Evolutionary conservation across 2,797 vertebrate genomes (phyloP), one percentile per base, ranked within the genome.

Genomic region (Gallinago stenura): DNA sequence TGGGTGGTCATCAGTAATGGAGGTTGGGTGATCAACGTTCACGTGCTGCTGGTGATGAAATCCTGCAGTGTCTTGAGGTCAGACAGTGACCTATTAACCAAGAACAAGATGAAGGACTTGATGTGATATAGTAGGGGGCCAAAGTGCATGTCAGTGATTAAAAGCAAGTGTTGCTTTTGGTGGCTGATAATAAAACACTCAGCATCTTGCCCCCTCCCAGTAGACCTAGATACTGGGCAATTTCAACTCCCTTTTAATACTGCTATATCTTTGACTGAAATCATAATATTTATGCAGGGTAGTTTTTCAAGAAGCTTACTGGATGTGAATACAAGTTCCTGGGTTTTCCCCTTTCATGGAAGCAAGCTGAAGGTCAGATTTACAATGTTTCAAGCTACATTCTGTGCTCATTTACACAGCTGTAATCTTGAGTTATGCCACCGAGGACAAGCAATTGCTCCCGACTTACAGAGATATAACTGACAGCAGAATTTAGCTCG

Each of bases 371-470:
- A 93, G 87, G 95, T 97, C 95, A 96, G 89, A 96, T 97, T 96
- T 97, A 97, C 79, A 89, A 87, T 6, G 4, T 92, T 81, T 93
- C 71, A 83, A 75, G 80, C 87, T 94, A 51, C 90, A 84, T 95
- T 97, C 89, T 90, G 81, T 87, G 73, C 85, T 94, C 94, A 90
- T 96, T 97, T 97, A 93, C 92, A 88, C 79, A 88, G 82, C 65
- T 87, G 87, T 95, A 95, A 96, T 97, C 95, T 90, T 97, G 90
- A 96, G 90, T 89, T 97, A 94, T 72, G 91, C 92, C 90, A 84
- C 66, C 0, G 4, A 96, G 86, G 82, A 91, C 87, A 84, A 87
- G 78, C 84, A 95, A 91, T 94, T 80, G 89, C 80, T 86, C 57
- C 71, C 93, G 87, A 94, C 88, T 87, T 82, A 64, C 62, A 81